Evolutionary conservation across 2,113 vertebrate genomes (phyloP), one percentile per base, ranked within the genome.

Genomic region (Castor canadensis): DNA sequence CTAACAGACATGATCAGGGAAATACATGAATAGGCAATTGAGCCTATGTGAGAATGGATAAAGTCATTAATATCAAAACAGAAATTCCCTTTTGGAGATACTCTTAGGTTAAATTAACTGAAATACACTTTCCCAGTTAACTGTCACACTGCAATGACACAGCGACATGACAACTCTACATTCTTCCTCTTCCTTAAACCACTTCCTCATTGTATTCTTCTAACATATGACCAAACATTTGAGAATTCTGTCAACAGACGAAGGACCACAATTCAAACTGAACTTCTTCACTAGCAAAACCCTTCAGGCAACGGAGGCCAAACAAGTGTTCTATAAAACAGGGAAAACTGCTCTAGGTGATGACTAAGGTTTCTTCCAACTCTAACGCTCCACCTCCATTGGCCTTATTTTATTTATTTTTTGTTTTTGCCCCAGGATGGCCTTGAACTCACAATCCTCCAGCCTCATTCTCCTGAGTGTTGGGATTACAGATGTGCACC

Each of bases 141-240:
- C 9, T 76, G 81, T 79, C 89, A 92, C 72, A 49, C 17, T 38
- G 22, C 35, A 35, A 66, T 60, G 60, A 95, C 93, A 88, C 95
- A 79, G 60, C 38, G 62, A 26, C 60, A 69, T 20, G 67, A 92
- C 0, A 9, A 77, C 80, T 91, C 64, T 6, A 32, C 69, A 92
- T 58, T 86, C 75, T 96, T 95, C 95, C 90, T 67, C 92, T 96
- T 96, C 90, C 97, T 96, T 79, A 92, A 96, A 73, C 43, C 77
- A 97, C 94, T 97, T 97, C 96, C 97, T 96, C 91, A 62, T 38
- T 85, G 47, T 56, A 10, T 20, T 86, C 56, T 82, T 81, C 84
- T 72, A 72, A 72, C 58, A 84, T 30, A 52, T 15, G 67, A 87
- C 16, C 72, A 62, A 54, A 66, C 76, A 43, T 77, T 95, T 56